These are phyloP conservation scores for Diabrotica balteata DNA, from an alignment of 2,888 invertebrate species.

Conservation along the genomic window DNA sequence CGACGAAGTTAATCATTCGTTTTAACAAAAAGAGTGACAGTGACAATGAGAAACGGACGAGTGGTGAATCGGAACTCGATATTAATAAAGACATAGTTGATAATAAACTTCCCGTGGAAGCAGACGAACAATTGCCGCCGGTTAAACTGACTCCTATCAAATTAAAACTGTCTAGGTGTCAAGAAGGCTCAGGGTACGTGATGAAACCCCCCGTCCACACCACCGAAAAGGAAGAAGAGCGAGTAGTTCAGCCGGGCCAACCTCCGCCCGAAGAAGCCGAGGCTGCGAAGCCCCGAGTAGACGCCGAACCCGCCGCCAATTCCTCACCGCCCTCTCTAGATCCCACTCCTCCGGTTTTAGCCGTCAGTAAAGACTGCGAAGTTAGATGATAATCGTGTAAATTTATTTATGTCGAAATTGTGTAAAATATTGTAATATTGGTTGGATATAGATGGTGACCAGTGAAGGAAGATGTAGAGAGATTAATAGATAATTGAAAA, in stretches of 20 bases:
- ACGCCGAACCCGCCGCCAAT: background rate
- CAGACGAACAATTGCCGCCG: slow-evolving; percentile 38
- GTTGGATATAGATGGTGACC: slow-evolving; percentile 41
- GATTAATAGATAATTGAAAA: slow-evolving; percentile 33
- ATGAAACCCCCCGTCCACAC: slow-evolving; percentile 61
- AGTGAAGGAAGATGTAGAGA: slow-evolving; percentile 56
- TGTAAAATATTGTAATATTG: slow-evolving; percentile 49
- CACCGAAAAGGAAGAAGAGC: slow-evolving; percentile 49
- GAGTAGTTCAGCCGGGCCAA: slow-evolving; percentile 52
- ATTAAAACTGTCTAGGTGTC: slow-evolving; percentile 82
- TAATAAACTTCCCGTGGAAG: slow-evolving; percentile 33
- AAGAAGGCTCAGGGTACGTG: slow-evolving; percentile 76
- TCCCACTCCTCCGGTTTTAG: slow-evolving; percentile 60
- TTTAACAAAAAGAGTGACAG: slow-evolving; percentile 64
- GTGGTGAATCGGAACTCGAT: slow-evolving; percentile 45
- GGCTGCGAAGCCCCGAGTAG: slow-evolving; percentile 36
- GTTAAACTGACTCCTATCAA: slow-evolving; percentile 77
- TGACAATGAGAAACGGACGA: slow-evolving; percentile 48
- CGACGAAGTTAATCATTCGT: slow-evolving; percentile 80
- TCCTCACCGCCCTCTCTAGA: slow-evolving; percentile 36
- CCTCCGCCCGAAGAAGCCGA: slow-evolving; percentile 49
- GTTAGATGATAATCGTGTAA: slow-evolving; percentile 79
- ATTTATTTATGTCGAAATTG: slow-evolving; percentile 45
- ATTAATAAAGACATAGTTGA: background rate
- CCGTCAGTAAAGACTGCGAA: slow-evolving; percentile 82